Evolutionary conservation across 1,140 invertebrate genomes (phyloP).

Genomic region (Brachionus koreanus): DNA sequence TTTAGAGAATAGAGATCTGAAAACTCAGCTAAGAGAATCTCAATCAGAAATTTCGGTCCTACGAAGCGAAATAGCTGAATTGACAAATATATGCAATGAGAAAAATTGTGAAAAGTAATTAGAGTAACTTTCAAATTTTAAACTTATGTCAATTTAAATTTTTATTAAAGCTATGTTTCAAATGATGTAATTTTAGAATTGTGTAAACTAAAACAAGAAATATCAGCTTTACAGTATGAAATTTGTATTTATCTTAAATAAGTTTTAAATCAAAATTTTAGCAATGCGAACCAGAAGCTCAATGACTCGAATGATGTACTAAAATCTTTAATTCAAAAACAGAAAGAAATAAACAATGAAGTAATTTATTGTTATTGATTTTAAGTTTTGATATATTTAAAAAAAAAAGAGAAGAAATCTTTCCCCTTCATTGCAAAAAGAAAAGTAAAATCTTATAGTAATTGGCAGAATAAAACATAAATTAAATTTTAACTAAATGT

Average conservation of each 20-base stretch:
- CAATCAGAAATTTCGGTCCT: slow-evolving; percentile 10
- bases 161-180: background rate
- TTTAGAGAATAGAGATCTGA: slow-evolving; percentile 18
- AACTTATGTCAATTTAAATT: background rate
- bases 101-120: slow-evolving; percentile 23
- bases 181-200: background rate
- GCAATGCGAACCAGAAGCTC: slow-evolving; percentile 64
- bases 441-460: background rate
- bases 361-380: background rate
- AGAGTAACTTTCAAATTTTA: background rate
- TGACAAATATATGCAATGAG: background rate
- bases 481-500: background rate
- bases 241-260: background rate
- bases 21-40: background rate
- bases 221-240: slow-evolving; percentile 14
- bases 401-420: background rate
- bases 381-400: background rate
- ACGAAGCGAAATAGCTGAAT: slow-evolving; percentile 14
- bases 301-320: slow-evolving; percentile 64
- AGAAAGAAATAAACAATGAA: background rate
- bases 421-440: background rate
- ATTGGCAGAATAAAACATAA: background rate
- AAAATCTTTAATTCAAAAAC: background rate
- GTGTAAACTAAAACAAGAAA: slow-evolving; percentile 12
- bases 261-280: slow-evolving; percentile 47